Conservation (phyloP, 2,888 invertebrate species). For the Leistus spinibarbis region DNA sequence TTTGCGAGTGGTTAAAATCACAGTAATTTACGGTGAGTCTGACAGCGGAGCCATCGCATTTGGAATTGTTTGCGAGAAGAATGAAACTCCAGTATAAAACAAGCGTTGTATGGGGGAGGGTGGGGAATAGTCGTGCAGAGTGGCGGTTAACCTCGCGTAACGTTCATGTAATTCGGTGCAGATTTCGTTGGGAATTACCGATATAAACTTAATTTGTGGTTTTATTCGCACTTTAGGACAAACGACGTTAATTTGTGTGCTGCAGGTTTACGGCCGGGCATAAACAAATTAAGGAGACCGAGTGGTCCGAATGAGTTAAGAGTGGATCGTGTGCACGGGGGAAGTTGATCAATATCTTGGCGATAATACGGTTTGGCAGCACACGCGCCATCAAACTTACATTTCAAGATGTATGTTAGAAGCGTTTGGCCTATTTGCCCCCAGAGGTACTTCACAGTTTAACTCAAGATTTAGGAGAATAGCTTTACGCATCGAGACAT, state of each 20-base stretch:
- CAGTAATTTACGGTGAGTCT: background rate
- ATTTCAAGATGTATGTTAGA: background rate
- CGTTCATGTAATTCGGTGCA: conserved; percentile 37
- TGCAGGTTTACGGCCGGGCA: conserved; percentile 35
- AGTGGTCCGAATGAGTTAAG: conserved; percentile 15
- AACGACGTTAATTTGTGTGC: conserved; percentile 39
- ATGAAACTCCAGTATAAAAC: background rate
- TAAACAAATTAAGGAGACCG: conserved; percentile 38
- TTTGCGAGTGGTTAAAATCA: conserved; percentile 16
- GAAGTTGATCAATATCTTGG: background rate
- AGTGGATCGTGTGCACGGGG: background rate
- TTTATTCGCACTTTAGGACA: conserved; percentile 39
- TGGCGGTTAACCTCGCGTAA: conserved; percentile 3
- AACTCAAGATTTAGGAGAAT: background rate
- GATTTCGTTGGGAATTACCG: conserved; percentile 38
- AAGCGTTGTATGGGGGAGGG: background rate
- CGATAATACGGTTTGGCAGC: background rate
- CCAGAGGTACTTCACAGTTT: background rate
- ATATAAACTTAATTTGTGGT: conserved; percentile 39
- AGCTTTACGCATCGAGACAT: background rate
- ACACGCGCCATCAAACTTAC: background rate
- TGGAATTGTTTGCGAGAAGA: background rate
- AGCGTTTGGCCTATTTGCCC: background rate
- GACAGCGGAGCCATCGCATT: background rate
- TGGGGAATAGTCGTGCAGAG: background rate